Evolutionary conservation across 2,113 vertebrate genomes (phyloP).

Genomic region (Donacobius atricapilla): DNA sequence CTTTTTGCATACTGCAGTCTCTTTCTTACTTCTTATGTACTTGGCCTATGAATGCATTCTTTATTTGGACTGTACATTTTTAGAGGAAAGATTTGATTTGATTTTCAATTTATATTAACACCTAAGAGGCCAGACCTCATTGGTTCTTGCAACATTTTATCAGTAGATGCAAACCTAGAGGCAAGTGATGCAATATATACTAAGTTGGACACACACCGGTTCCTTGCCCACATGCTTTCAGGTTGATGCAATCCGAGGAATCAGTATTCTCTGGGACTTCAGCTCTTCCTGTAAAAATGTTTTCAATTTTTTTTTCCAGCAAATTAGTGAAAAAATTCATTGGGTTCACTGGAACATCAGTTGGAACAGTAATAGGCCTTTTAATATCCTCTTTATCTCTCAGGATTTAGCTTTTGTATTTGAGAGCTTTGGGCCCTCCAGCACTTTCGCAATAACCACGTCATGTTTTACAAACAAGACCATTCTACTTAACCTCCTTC

Average conservation of each 20-base stretch:
- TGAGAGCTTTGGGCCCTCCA: not conserved
- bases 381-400: not conserved
- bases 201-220: not conserved
- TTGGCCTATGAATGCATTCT: not conserved
- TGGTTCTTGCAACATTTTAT: not conserved
- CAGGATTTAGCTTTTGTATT: not conserved
- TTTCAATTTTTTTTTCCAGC: not conserved
- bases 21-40: not conserved
- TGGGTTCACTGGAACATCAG: not conserved
- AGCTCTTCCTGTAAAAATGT: not conserved
- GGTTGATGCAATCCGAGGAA: not conserved
- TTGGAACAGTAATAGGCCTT: not conserved
- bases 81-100: not conserved
- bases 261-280: not conserved
- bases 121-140: not conserved
- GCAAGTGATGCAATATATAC: not conserved
- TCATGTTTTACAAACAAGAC: conserved; percentile 12
- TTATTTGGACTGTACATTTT: not conserved
- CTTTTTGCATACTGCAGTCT: not conserved
- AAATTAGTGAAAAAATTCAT: not conserved
- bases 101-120: not conserved
- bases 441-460: conserved; percentile 33
- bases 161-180: not conserved
- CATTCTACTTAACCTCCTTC: not conserved
- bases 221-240: not conserved